Percentiles rank a stretch among this genome's conserved stretches.
Conservation (phyloP, 2,888 invertebrate species). For the Andrena minutula region DNA sequence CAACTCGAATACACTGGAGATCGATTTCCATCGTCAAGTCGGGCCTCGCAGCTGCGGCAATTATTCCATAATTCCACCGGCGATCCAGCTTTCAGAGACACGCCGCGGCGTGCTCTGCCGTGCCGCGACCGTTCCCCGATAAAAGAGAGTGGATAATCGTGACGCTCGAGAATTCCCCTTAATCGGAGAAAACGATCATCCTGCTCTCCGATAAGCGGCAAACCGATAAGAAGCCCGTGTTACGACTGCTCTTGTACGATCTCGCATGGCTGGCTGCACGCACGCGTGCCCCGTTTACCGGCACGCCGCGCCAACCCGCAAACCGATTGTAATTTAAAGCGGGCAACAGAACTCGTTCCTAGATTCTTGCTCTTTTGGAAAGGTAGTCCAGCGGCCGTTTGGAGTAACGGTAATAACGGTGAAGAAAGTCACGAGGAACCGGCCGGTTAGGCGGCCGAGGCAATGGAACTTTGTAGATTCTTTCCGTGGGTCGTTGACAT, state of each 20-base stretch:
- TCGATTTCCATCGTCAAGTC: background rate
- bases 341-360: slow-evolving; percentile 78
- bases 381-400: slow-evolving; percentile 73
- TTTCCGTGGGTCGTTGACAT: slow-evolving; percentile 69
- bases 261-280: slow-evolving; percentile 20
- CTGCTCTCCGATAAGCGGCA: slow-evolving; percentile 5
- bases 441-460: slow-evolving; percentile 41
- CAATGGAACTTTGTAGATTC: slow-evolving; percentile 66
- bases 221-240: slow-evolving; percentile 23
- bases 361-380: slow-evolving; percentile 80
- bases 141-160: background rate
- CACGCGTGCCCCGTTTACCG: slow-evolving; percentile 18
- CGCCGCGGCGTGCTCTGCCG: too few species aligned
- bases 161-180: background rate
- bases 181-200: slow-evolving; percentile 20
- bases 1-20: background rate
- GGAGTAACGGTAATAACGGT: slow-evolving; percentile 80
- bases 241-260: background rate
- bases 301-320: background rate
- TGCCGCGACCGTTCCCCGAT: background rate
- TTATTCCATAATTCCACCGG: background rate
- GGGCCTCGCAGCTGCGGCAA: background rate
- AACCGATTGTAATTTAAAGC: slow-evolving; percentile 72
- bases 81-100: background rate
- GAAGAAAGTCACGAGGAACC: slow-evolving; percentile 71